phyloP scores from a whole-genome alignment of 2,888 invertebrate species.

The Heliconius hortense region DNA sequence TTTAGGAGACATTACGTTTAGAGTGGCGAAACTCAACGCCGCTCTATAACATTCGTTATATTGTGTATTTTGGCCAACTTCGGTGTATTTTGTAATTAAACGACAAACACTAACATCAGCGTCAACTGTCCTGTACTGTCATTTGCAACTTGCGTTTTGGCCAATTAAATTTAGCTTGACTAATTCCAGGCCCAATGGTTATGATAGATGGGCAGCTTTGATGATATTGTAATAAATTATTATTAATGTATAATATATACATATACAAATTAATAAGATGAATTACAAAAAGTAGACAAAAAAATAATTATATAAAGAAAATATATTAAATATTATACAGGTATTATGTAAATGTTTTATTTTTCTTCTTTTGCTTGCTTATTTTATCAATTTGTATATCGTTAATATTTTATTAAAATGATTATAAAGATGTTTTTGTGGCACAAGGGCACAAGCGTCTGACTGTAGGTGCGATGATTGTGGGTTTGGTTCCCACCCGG shows the following conservation, averaged over 20 bases:
- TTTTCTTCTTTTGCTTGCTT: too few species aligned
- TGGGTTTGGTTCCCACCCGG: too few species aligned
- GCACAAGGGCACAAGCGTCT: too few species aligned
- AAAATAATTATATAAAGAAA: too few species aligned
- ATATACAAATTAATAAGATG: not conserved
- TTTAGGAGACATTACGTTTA: too few species aligned
- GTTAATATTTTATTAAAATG: too few species aligned
- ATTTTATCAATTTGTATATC: too few species aligned
- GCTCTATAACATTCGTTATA: not conserved
- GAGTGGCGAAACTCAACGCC: too few species aligned
- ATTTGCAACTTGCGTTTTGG: slow-evolving; percentile 30
- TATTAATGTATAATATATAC: not conserved
- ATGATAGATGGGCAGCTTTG: slow-evolving; percentile 30
- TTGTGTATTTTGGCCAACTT: not conserved
- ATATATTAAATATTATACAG: too few species aligned
- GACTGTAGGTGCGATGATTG: too few species aligned
- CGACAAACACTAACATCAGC: not conserved
- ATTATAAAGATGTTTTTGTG: too few species aligned
- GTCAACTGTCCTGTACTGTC: slow-evolving; percentile 31
- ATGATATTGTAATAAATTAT: slow-evolving; percentile 25
- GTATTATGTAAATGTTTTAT: too few species aligned
- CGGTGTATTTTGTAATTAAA: not conserved
- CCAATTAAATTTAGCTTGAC: slow-evolving; percentile 38
- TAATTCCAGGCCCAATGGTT: slow-evolving; percentile 22
- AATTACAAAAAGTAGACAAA: not conserved